phyloP scores from a whole-genome alignment of 2,113 vertebrate species.

The Hydrolagus affinis region DNA sequence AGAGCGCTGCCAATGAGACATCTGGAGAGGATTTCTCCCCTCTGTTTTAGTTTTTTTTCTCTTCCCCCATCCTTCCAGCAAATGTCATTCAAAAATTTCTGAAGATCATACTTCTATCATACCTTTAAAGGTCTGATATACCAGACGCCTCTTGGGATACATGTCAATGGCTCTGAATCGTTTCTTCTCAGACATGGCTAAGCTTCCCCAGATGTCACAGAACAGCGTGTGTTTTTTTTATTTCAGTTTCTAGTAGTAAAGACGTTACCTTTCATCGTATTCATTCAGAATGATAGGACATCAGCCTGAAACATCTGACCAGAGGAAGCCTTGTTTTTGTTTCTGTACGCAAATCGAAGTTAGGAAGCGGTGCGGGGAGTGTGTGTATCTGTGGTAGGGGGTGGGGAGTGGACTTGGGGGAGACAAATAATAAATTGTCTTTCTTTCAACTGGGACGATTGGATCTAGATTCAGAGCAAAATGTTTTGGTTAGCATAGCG shows the following conservation, averaged over 20 bases:
- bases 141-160: conserved; percentile 34
- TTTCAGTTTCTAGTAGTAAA: conserved; percentile 43
- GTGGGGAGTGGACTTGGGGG: too few species aligned
- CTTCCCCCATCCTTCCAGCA: conserved; percentile 33
- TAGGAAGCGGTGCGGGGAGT: not conserved
- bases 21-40: conserved; percentile 39
- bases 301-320: conserved; percentile 39
- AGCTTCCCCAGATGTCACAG: conserved; percentile 43
- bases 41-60: conserved; percentile 28
- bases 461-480: not conserved
- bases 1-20: conserved; percentile 35
- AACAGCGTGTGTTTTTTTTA: conserved; percentile 33
- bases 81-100: conserved; percentile 33
- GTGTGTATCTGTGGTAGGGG: too few species aligned
- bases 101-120: conserved; percentile 33
- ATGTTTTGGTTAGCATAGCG: not conserved
- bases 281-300: conserved; percentile 41
- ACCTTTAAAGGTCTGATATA: conserved; percentile 36
- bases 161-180: conserved; percentile 41
- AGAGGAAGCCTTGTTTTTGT: conserved; percentile 42
- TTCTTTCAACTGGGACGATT: too few species aligned
- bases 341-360: conserved; percentile 39
- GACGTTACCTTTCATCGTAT: conserved; percentile 44
- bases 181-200: conserved; percentile 29
- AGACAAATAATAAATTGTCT: not conserved